Evolutionary conservation across 2,797 vertebrate species (phyloP).

Genomic region (Spea hammondii): DNA sequence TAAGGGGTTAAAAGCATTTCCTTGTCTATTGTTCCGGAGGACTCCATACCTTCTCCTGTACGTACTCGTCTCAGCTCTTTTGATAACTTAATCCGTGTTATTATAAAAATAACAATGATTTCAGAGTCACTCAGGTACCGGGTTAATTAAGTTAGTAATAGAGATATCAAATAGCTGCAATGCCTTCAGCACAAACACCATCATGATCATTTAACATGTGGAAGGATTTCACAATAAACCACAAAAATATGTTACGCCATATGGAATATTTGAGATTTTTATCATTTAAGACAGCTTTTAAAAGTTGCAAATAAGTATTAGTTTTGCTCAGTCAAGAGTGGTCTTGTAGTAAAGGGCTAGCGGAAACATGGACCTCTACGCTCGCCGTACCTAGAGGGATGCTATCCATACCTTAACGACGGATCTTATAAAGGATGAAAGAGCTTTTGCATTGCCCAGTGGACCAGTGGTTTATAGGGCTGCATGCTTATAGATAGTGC

Average conservation of each 20-base stretch:
- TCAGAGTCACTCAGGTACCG: neutral
- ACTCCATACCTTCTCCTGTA: neutral
- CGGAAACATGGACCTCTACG: too few relatives aligned
- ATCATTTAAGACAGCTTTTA: too few relatives aligned
- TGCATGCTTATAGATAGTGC: too few relatives aligned
- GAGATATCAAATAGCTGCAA: neutral
- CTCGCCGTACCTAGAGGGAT: too few relatives aligned
- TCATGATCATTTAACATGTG: constrained; percentile 1
- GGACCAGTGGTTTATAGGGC: too few relatives aligned
- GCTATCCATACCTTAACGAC: too few relatives aligned
- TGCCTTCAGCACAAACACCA: neutral
- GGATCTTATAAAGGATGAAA: too few relatives aligned
- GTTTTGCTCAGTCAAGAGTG: too few relatives aligned
- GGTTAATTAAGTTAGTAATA: neutral
- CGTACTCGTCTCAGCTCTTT: neutral
- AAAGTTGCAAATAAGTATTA: too few relatives aligned
- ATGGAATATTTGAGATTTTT: neutral
- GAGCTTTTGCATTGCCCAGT: too few relatives aligned
- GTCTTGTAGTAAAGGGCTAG: too few relatives aligned
- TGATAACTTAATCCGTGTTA: constrained; percentile 8
- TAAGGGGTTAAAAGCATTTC: neutral
- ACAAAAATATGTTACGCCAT: constrained; percentile 21
- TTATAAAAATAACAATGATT: neutral
- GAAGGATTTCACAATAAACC: neutral
- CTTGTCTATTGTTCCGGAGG: neutral